Base-by-base conservation (phyloP, 2,113 vertebrate genomes). In the Naja naja region DNA sequence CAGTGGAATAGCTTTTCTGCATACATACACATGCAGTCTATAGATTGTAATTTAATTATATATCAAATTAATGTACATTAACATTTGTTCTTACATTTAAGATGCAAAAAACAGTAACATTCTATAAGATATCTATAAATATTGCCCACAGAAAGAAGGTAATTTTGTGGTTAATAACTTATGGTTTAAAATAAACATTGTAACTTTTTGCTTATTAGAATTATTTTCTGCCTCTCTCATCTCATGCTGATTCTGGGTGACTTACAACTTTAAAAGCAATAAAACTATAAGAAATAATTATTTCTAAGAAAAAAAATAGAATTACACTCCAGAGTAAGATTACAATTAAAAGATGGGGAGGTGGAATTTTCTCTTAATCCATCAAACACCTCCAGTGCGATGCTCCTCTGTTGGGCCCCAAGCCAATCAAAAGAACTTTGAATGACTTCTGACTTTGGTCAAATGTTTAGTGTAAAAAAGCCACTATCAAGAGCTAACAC, bases 71-170 rank as follows among this genome's bases (percentile, higher is more conserved):
- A 96, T 91, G 87, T 45, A 96, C 85, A 49, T 49, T 49, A 49
- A 49, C 47, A 49, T 49, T 49, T 49, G 47, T 49, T 49, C 47
- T 49, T 49, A 96, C 91, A 94, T 34, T 54, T 94, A 94, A 97
- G 95, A 95, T 91, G 92, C 93, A 95, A 96, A 96, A 96, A 96
- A 95, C 93, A 96, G 93, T 96, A 96, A 93, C 93, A 94, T 96
- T 94, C 90, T 96, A 93, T 90, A 95, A 96, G 94, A 93, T 93
- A 88, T 94, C 95, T 93, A 95, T 95, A 94, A 96, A 94, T 96
- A 96, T 90, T 85, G 95, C 89, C 94, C 96, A 97, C 89, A 95
- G 92, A 91, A 96, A 96, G 95, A 96, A 96, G 94, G 39, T 93
- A 94, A 54, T 95, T 96, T 96, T 92, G 94, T 88, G 93, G 96